A percentile compares a stretch with the other conserved stretches of the same genome.
Conservation (phyloP, 2,888 invertebrate genomes). For the Elegia similella region DNA sequence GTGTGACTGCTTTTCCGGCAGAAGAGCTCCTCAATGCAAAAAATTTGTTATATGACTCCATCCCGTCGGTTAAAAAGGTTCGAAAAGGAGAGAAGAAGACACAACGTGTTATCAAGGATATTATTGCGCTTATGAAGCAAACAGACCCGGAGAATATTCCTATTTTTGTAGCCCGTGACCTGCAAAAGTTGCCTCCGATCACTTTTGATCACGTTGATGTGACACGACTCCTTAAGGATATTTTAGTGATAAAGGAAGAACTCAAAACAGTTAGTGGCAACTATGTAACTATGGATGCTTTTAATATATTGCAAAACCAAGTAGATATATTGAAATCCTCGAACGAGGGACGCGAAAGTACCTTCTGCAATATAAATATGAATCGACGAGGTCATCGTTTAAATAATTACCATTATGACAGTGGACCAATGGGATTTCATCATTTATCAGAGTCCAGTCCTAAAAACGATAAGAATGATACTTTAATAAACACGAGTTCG, state of each 20-base stretch:
- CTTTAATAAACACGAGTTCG: too few relatives aligned
- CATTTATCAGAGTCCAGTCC: not conserved
- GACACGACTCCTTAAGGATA: constrained; percentile 21
- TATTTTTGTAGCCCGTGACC: constrained; percentile 20
- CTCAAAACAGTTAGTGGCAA: not conserved
- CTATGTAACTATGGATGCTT: constrained; percentile 2
- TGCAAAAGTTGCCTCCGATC: constrained; percentile 19
- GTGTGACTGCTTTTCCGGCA: constrained; percentile 12
- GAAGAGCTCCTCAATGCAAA: constrained; percentile 15
- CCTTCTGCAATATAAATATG: not conserved
- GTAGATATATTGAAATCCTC: not conserved
- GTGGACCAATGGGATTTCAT: constrained; percentile 14
- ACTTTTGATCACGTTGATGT: constrained; percentile 16
- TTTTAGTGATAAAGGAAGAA: constrained; percentile 1
- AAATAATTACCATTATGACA: constrained; percentile 4
- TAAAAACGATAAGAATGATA: not conserved
- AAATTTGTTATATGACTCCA: constrained; percentile 4
- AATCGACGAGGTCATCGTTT: constrained; percentile 1
- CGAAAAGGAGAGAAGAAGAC: constrained; percentile 13
- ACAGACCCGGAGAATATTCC: constrained; percentile 22
- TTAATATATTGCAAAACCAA: constrained; percentile 6
- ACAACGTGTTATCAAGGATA: constrained; percentile 13
- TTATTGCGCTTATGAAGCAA: constrained; percentile 14
- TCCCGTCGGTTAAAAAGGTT: constrained; percentile 1
- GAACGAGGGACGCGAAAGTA: not conserved